phyloP scores from a whole-genome alignment of 2,797 vertebrate species.

The Zenarchopterus dispar region DNA sequence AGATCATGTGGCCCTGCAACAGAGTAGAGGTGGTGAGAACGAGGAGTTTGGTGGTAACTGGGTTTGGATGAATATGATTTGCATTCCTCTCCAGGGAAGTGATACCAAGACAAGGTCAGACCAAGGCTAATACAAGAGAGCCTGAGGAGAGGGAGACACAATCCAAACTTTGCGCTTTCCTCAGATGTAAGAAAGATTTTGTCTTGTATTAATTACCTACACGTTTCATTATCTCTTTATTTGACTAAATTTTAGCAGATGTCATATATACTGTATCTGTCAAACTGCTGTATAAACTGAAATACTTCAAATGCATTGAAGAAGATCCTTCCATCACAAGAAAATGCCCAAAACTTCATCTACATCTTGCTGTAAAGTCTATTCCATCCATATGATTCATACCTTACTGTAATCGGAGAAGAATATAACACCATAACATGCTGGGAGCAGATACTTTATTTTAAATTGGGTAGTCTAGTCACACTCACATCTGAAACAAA shows the following conservation, averaged over 20 bases:
- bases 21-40: slow-evolving; percentile 76
- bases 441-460: slow-evolving; percentile 59
- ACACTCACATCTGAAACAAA: slow-evolving; percentile 56
- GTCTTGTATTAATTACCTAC: slow-evolving; percentile 16
- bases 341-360: slow-evolving; percentile 68
- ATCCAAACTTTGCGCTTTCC: slow-evolving; percentile 38
- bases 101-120: slow-evolving; percentile 83
- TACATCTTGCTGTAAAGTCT: slow-evolving; percentile 63
- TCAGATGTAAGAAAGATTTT: slow-evolving; percentile 11
- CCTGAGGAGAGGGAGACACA: slow-evolving; percentile 44
- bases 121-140: slow-evolving; percentile 76
- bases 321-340: slow-evolving; percentile 39
- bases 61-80: slow-evolving; percentile 79
- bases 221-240: slow-evolving; percentile 22
- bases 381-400: slow-evolving; percentile 60
- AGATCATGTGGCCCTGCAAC: slow-evolving; percentile 78
- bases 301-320: slow-evolving; percentile 40
- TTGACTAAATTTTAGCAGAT: slow-evolving; percentile 22
- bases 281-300: slow-evolving; percentile 15
- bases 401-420: slow-evolving; percentile 68
- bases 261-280: slow-evolving; percentile 6
- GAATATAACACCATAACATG: slow-evolving; percentile 54
- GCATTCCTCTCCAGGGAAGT: slow-evolving; percentile 82
- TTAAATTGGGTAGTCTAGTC: slow-evolving; percentile 63
- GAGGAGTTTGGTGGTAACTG: slow-evolving; percentile 75